These are phyloP conservation scores for Polydrusus tereticollis DNA, from an alignment of 2,888 invertebrate genomes.

Conservation along the genomic window DNA sequence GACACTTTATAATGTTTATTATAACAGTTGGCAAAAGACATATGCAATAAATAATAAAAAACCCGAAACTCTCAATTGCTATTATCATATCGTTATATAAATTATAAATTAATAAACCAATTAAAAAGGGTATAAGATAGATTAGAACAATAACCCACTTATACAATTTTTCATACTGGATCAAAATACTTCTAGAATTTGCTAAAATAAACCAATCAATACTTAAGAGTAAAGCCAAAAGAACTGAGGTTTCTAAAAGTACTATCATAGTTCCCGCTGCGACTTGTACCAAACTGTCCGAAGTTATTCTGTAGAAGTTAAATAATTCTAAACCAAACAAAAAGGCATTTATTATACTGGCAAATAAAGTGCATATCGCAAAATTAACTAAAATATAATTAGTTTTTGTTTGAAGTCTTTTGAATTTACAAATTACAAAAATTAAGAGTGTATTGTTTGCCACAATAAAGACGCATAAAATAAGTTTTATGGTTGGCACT, in stretches of 20 bases:
- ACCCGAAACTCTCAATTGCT: background rate
- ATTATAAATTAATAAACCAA: background rate
- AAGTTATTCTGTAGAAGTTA: no score
- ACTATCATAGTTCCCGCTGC: no score
- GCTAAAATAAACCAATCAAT: slow-evolving; percentile 1
- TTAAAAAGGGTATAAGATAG: background rate
- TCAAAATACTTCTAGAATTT: background rate
- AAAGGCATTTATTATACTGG: background rate
- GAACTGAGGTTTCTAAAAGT: background rate
- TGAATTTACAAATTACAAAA: slow-evolving; percentile 10
- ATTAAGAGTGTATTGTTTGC: slow-evolving; percentile 11
- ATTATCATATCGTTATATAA: background rate
- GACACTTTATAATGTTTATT: no score
- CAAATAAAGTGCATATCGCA: background rate
- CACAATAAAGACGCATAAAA: slow-evolving; percentile 15
- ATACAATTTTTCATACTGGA: background rate
- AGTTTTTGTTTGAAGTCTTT: slow-evolving; percentile 8
- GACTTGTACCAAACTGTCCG: no score
- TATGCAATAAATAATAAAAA: background rate
- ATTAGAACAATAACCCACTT: background rate
- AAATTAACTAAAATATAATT: slow-evolving; percentile 17
- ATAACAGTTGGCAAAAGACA: background rate
- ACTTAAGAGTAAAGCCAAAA: background rate
- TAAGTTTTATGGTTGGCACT: background rate
- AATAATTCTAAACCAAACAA: no score